phyloP scores from a whole-genome alignment of 1,140 invertebrate genomes.

The Brachionus paranguensis region DNA sequence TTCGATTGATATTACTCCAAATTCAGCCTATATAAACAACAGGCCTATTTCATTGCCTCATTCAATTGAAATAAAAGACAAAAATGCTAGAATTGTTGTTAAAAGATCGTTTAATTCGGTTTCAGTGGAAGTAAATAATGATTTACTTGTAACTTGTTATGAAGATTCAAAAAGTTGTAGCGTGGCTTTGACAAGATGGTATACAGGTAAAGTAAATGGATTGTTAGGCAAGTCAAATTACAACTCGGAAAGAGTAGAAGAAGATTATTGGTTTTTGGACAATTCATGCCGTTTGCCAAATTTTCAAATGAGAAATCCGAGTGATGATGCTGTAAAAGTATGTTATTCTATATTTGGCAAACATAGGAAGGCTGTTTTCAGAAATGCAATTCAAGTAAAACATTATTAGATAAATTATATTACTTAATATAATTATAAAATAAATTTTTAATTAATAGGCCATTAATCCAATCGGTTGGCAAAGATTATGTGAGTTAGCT shows the following conservation, averaged over 20 bases:
- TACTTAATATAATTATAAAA: background rate
- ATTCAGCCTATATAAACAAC: background rate
- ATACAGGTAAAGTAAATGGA: conserved; percentile 32
- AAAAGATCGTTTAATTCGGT: background rate
- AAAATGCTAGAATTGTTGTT: background rate
- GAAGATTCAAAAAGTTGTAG: conserved; percentile 35
- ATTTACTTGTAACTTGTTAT: conserved; percentile 14
- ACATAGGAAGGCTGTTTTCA: background rate
- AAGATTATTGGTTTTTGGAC: conserved; percentile 22
- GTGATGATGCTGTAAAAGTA: background rate
- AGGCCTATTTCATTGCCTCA: background rate
- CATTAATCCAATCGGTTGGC: conserved; percentile 7
- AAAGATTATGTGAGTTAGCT: conserved; percentile 1
- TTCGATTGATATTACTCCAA: background rate
- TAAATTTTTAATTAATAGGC: background rate
- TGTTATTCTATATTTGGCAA: conserved; percentile 26
- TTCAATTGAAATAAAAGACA: background rate
- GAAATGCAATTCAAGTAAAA: conserved; percentile 8
- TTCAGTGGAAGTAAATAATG: background rate
- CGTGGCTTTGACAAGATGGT: conserved; percentile 36
- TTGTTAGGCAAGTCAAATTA: conserved; percentile 14
- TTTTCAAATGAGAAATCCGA: background rate
- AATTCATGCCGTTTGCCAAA: background rate
- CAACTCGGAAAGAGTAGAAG: background rate
- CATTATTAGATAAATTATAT: background rate